A percentile compares a stretch with the other conserved stretches of the same genome.
Evolutionary conservation across 2,797 vertebrate genomes (phyloP).

Genomic region (Crenichthys baileyi): DNA sequence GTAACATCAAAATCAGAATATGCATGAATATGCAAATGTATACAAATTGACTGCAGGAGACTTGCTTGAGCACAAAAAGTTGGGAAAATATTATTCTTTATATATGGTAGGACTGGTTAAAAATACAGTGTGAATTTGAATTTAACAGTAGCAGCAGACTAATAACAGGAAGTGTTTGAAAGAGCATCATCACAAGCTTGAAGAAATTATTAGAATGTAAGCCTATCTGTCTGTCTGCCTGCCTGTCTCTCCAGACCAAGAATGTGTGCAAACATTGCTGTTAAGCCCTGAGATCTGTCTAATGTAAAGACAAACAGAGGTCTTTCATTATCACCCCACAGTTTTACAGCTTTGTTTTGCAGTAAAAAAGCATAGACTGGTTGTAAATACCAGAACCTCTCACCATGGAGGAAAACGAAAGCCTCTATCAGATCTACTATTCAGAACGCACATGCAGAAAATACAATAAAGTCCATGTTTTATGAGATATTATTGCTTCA

Average conservation of each 20-base stretch:
- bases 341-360: conserved; percentile 50
- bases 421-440: conserved; percentile 25
- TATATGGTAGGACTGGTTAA: conserved; percentile 24
- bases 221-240: conserved; percentile 1
- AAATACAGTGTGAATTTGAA: conserved; percentile 55
- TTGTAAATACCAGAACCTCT: conserved; percentile 63
- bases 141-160: conserved; percentile 36
- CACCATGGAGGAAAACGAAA: conserved; percentile 33
- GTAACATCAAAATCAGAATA: conserved; percentile 11
- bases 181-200: conserved; percentile 14
- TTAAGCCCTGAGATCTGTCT: conserved; percentile 34
- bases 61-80: conserved; percentile 2
- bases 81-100: neutral
- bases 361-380: conserved; percentile 51
- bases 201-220: conserved; percentile 6
- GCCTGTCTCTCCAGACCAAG: conserved; percentile 11
- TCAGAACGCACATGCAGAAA: neutral
- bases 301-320: conserved; percentile 40
- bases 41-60: neutral
- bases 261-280: neutral
- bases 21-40: conserved; percentile 15
- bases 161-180: conserved; percentile 20
- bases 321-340: conserved; percentile 54
- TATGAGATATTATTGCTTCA: neutral
- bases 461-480: conserved; percentile 4